Conservation (phyloP, 2,888 invertebrate genomes). For the Eutolmus rufibarbis region DNA sequence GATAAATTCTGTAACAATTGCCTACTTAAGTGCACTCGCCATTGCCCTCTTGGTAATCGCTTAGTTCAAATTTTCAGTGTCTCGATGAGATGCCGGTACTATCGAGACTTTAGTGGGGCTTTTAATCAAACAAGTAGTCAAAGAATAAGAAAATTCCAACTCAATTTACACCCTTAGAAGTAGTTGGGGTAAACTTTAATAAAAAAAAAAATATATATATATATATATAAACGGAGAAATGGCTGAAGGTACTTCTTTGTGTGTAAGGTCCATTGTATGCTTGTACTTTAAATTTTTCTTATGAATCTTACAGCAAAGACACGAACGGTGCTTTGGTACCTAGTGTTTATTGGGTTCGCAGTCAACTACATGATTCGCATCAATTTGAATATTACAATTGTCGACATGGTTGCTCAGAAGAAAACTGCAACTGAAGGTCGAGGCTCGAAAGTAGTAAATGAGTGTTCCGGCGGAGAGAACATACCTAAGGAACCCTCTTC, state of each 20-base stretch:
- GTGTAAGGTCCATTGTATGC: neutral
- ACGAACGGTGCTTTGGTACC: constrained; percentile 68
- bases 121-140: neutral
- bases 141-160: neutral
- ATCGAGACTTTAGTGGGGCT: neutral
- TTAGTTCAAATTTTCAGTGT: neutral
- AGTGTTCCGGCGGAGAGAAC: neutral
- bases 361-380: constrained; percentile 74
- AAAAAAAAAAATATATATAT: neutral
- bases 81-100: neutral
- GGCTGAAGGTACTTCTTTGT: constrained; percentile 7
- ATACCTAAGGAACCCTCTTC: neutral
- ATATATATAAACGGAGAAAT: neutral
- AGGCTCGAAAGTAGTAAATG: neutral
- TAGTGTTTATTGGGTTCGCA: constrained; percentile 72
- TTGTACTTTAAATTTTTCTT: neutral
- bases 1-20: constrained; percentile 15
- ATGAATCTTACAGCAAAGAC: constrained; percentile 54
- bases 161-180: neutral
- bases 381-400: constrained; percentile 73
- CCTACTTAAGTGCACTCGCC: neutral
- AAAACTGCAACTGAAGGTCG: neutral
- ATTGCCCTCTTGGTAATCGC: neutral
- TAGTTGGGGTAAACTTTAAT: neutral
- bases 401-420: constrained; percentile 66